phyloP scores from a whole-genome alignment of 2,888 invertebrate species.

The Hemicrepidius hirtus region DNA sequence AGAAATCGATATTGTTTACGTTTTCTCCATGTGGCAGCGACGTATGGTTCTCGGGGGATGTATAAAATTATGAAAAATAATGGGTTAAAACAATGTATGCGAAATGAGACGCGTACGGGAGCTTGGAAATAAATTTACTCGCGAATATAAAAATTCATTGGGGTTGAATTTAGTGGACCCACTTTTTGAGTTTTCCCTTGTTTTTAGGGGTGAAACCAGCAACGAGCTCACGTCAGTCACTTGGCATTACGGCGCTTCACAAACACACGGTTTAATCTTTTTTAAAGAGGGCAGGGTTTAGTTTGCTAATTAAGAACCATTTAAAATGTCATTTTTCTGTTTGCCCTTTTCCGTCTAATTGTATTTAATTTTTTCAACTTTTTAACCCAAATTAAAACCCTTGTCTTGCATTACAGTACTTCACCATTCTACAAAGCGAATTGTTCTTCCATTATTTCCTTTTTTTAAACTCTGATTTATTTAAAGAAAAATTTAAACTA shows the following conservation, averaged over 20 bases:
- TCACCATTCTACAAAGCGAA: slow-evolving; percentile 13
- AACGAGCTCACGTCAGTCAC: slow-evolving; percentile 70
- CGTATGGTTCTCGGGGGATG: slow-evolving; percentile 44
- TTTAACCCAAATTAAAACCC: slow-evolving; percentile 58
- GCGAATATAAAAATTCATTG: slow-evolving; percentile 51
- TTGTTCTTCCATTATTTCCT: not conserved
- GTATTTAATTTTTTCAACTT: slow-evolving; percentile 65
- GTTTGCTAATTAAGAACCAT: slow-evolving; percentile 73
- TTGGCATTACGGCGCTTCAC: slow-evolving; percentile 71
- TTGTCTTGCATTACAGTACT: slow-evolving; percentile 48
- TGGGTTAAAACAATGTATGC: slow-evolving; percentile 42
- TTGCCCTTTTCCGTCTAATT: slow-evolving; percentile 63
- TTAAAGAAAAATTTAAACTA: not conserved
- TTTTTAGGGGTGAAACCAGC: slow-evolving; percentile 56
- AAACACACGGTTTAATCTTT: slow-evolving; percentile 73
- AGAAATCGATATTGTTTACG: slow-evolving; percentile 71
- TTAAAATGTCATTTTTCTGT: slow-evolving; percentile 72
- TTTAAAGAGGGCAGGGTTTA: slow-evolving; percentile 72
- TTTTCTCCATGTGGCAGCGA: slow-evolving; percentile 56
- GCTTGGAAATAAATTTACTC: slow-evolving; percentile 43
- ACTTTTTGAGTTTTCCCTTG: slow-evolving; percentile 54
- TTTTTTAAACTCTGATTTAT: not conserved
- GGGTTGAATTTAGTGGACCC: slow-evolving; percentile 50
- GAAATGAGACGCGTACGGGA: slow-evolving; percentile 25
- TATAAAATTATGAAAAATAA: slow-evolving; percentile 50